Evolutionary conservation across 2,888 invertebrate genomes (phyloP), one percentile per base, ranked within the genome.

Genomic region (Clitarchus hookeri): DNA sequence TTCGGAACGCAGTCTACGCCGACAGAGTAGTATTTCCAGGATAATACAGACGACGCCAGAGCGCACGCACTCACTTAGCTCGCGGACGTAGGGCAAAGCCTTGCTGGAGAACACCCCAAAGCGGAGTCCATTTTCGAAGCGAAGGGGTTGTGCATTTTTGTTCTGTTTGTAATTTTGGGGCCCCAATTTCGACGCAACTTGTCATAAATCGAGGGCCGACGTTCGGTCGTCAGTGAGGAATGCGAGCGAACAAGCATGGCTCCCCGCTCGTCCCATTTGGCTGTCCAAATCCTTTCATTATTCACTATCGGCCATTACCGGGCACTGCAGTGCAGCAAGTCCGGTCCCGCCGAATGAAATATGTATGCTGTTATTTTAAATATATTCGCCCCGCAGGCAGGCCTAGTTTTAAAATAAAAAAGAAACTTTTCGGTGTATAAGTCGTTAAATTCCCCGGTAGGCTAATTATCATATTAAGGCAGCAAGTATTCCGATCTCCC

Each of bases 381-480:
- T 82, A 82, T 82, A 82, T 82, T 82, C 82, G 36, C 82, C 36
- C 82, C 82, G 19, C 36, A 82, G 44, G 82, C 36, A 44, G 82
- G 44, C 44, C 44, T 44, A 82, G 12, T 27, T 82, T 82, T 82
- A 27, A n/a, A n/a, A 27, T 82, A 44, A 44, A 82, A 82, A 82
- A 36, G 13, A 82, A 82, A 36, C 11, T 65, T 65, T 65, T 65
- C 19, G 65, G 65, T 65, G 65, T 65, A 65, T 65, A 65, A 65
- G 65, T 65, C 65, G 65, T 65, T 65, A 65, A 65, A 65, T 65
- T 65, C 65, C 6, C 23, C 44, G 82, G 82, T 82, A 82, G 82
- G 27, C 80, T 86, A 86, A 86, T 86, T 86, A 86, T 86, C 86
- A 86, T 86, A 86, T 86, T 86, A 86, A 86, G 86, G 79, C 80